Base-by-base conservation (phyloP, 2,888 invertebrate species). In the Apeira syringaria region DNA sequence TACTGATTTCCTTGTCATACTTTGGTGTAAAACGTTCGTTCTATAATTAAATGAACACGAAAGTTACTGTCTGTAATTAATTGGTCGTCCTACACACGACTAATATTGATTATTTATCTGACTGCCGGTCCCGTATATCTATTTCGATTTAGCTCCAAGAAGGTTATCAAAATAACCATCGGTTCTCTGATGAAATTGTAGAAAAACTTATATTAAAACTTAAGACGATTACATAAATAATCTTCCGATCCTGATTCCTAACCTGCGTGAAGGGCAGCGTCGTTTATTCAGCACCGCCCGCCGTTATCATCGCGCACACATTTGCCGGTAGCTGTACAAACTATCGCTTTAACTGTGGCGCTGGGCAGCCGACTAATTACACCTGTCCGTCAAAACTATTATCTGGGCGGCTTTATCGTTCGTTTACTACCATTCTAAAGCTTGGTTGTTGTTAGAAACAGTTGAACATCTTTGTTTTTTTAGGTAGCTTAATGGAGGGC, bases 321-420 rank as follows among this genome's bases (percentile, higher is more conserved):
- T 79, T 80, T 74, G 60, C 74, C 67, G 63, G 76, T 65, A 74
- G 76, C 56, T 3, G 15, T 15, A 15, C 20, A 7, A 20, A 20
- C 20, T 20, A 7, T 20, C 7, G 20, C 7, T 20, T 20, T 2
- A 20, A 7, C 20, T 20, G 20, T 7, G 64, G 76, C 65, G 74
- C 74, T 56, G 47, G 11, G 64, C 68, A 60, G 32, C 61, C 22
- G 65, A 73, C 78, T 88, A 87, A 86, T 84, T 85, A 83, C 79
- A 81, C 74, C 80, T 84, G 86, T 78, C 86, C 64, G 71, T 87
- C 86, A 85, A 77, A 73, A 51, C 55, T 46, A 61, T 64, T 80
- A 81, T 81, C 81, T 72, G 42, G 42, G 54, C 55, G 59, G 65
- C 68, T 76, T 75, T 81, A 81, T 81, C 82, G 75, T 71, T 31